Conservation (phyloP, 2,113 vertebrate genomes). For the Bambusicola thoracicus region DNA sequence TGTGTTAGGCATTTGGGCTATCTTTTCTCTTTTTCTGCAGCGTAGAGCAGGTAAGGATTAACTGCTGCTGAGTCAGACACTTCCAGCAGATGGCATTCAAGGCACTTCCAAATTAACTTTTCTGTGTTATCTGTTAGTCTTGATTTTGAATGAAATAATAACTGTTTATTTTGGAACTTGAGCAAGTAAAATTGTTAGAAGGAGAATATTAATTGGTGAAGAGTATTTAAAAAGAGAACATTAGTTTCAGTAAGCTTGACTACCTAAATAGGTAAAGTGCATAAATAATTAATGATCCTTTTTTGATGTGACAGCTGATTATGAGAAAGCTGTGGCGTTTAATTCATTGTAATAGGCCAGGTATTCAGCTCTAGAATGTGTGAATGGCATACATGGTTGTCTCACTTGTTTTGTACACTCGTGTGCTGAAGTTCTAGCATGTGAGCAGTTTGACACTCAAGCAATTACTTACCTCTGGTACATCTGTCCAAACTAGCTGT, state of each 20-base stretch:
- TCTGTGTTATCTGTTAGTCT: not conserved
- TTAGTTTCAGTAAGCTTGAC: not conserved
- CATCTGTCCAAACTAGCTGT: not conserved
- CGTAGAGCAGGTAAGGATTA: fast-evolving
- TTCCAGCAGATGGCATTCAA: not conserved
- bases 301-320: not conserved
- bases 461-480: not conserved
- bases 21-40: fast-evolving
- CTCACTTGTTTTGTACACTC: not conserved
- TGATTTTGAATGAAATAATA: not conserved
- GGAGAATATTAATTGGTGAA: not conserved
- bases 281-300: not conserved
- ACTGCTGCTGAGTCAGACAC: not conserved
- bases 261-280: not conserved
- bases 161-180: no score
- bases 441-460: not conserved
- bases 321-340: not conserved
- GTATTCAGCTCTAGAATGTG: not conserved
- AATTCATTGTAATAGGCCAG: not conserved
- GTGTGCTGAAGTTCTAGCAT: not conserved
- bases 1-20: not conserved
- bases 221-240: not conserved
- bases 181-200: not conserved
- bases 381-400: fast-evolving
- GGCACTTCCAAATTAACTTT: not conserved